Percentiles rank a stretch among this genome's conserved stretches.
These are phyloP conservation scores for Gastracanthus pulcherrimus DNA, from an alignment of 2,888 invertebrate genomes.

Conservation along the genomic window DNA sequence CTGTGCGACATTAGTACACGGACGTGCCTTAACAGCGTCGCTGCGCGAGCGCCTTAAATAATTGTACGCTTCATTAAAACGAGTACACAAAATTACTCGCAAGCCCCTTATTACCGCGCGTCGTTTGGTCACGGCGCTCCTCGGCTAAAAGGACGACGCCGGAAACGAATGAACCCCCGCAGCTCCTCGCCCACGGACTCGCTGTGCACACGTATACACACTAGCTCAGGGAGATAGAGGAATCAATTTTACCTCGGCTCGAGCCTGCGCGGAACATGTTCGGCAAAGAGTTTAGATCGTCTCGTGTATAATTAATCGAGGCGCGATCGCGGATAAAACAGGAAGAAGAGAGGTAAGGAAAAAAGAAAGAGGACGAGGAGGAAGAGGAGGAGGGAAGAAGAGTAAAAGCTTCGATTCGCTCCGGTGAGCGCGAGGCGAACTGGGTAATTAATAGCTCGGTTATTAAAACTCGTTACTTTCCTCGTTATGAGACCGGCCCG, in stretches of 20 bases:
- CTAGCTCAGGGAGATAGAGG: not conserved
- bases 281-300: constrained; percentile 27
- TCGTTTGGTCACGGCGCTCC: not conserved
- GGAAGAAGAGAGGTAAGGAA: constrained; percentile 30
- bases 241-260: constrained; percentile 7
- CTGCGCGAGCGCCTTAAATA: constrained; percentile 31
- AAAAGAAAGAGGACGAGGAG: not conserved
- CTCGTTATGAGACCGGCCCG: constrained; percentile 59
- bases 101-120: constrained; percentile 4
- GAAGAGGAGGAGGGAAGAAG: not conserved
- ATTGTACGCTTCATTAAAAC: constrained; percentile 49
- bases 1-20: not conserved
- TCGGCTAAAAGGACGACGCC: not conserved
- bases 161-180: too few relatives aligned
- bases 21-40: constrained; percentile 32
- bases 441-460: constrained; percentile 68
- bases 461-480: constrained; percentile 67
- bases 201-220: not conserved
- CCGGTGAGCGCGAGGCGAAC: constrained; percentile 29
- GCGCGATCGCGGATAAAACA: constrained; percentile 44
- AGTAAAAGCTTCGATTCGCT: constrained; percentile 48
- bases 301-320: constrained; percentile 55
- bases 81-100: constrained; percentile 48
- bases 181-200: too few relatives aligned
- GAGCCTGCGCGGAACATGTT: constrained; percentile 22